Base-by-base conservation (phyloP, 2,888 invertebrate genomes). In the Meiosimyza decipiens region DNA sequence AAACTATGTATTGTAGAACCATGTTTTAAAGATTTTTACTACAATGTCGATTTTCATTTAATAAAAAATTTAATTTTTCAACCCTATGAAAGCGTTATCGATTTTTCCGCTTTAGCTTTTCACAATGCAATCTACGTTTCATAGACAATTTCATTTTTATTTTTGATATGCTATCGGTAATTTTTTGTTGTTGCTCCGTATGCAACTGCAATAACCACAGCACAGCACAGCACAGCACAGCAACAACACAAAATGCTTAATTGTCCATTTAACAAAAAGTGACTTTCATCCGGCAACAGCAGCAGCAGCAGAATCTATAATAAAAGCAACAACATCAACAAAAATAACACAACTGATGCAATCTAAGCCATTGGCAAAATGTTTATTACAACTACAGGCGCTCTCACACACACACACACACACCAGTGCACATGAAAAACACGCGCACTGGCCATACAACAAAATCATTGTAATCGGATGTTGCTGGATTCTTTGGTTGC, bases 301-400 rank as follows among this genome's bases (percentile, higher is more conserved):
- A 18, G 50, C 60, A 49, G n/a, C 40, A 33, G 55, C 33, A 49
- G 49, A 13, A 54, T 9, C 47, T 11, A 18, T 62, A 52, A 12
- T 52, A 51, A 33, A 4, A 49, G 33, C 63, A 68, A 40, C 9
- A 40, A 40, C 9, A n/a, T 0, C 40, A 47, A 47, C 63, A 63
- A 18, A 12, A 63, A 7, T 11, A 57, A 22, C 28, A 2, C 13
- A 57, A 28, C 57, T 57, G 11, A 22, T 13, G 28, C 6, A 18
- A 13, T n/a, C 40, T n/a, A 11, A 67, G 40, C 18, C 57, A 67
- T 16, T 55, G 67, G 22, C 47, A 54, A 47, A 33, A 16, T 67
- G 15, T 67, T 49, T 67, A 67, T 67, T 67, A 18, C 16, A 64
- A 64, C 49, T 64, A 50, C 55, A 54, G 11, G 6, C 54, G n/a